phyloP scores from a whole-genome alignment of 2,797 vertebrate genomes.

The Fistularia commersonii region DNA sequence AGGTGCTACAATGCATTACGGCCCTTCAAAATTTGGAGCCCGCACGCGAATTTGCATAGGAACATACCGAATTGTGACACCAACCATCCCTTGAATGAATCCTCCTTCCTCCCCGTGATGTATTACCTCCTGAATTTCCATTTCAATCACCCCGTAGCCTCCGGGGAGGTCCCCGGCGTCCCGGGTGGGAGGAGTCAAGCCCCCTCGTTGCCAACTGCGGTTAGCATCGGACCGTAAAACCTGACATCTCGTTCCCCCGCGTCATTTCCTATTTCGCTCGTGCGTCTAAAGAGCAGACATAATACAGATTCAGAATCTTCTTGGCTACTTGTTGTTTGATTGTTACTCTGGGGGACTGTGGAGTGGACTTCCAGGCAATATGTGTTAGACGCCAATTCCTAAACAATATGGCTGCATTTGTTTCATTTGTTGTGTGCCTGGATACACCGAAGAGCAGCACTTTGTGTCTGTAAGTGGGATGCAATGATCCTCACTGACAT shows the following conservation, averaged over 20 bases:
- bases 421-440: conserved; percentile 21
- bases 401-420: conserved; percentile 29
- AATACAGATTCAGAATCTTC: no score
- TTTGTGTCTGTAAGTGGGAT: conserved; percentile 67
- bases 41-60: conserved; percentile 2
- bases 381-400: conserved; percentile 6
- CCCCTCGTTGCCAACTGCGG: conserved; percentile 60
- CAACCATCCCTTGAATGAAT: conserved; percentile 30
- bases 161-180: conserved; percentile 48
- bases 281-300: no score
- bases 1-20: no score
- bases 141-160: conserved; percentile 65
- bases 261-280: no score
- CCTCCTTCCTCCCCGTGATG: conserved; percentile 53
- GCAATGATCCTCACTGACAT: conserved; percentile 75
- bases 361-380: conserved; percentile 17
- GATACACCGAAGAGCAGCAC: conserved; percentile 43
- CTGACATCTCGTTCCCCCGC: conserved; percentile 11
- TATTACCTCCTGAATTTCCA: conserved; percentile 69
- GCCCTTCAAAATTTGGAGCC: not conserved
- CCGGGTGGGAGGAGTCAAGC: conserved; percentile 62
- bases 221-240: conserved; percentile 53
- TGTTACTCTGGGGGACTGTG: not conserved
- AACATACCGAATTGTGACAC: conserved; percentile 29
- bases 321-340: no score